Percentiles rank a stretch among this genome's conserved stretches.
These are phyloP conservation scores for Agonopterix alstromeriana DNA, from an alignment of 2,888 invertebrate genomes.

Conservation along the genomic window DNA sequence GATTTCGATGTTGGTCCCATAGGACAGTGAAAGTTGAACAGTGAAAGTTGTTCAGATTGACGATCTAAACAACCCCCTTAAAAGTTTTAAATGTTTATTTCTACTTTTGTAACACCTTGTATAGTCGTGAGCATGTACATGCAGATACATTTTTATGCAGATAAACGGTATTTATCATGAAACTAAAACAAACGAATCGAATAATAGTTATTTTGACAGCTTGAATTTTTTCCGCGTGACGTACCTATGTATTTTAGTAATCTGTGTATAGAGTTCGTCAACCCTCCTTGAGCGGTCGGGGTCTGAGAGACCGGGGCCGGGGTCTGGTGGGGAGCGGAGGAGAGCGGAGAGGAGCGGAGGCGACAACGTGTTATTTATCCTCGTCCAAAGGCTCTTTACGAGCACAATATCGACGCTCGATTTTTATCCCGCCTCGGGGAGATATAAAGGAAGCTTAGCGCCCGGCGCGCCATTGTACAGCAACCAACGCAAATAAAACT, in stretches of 20 bases:
- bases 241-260: constrained; percentile 7
- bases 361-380: constrained; percentile 56
- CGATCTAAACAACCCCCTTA: too few relatives aligned
- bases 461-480: constrained; percentile 25
- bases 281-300: constrained; percentile 14
- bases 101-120: too few relatives aligned
- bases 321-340: neutral
- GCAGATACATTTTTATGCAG: too few relatives aligned
- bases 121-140: too few relatives aligned
- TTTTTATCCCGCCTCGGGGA: constrained; percentile 43
- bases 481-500: constrained; percentile 37
- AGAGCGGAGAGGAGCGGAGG: constrained; percentile 11
- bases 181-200: neutral
- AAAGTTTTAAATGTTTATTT: too few relatives aligned
- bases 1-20: too few relatives aligned
- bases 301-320: too few relatives aligned
- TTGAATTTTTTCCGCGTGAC: neutral
- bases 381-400: constrained; percentile 51
- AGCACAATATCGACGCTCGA: constrained; percentile 55
- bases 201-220: neutral
- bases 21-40: too few relatives aligned
- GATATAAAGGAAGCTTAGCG: constrained; percentile 41
- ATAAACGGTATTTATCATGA: neutral
- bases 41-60: too few relatives aligned
- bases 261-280: constrained; percentile 12